Base-by-base conservation (phyloP, 2,113 vertebrate species). In the Rhineura floridana region DNA sequence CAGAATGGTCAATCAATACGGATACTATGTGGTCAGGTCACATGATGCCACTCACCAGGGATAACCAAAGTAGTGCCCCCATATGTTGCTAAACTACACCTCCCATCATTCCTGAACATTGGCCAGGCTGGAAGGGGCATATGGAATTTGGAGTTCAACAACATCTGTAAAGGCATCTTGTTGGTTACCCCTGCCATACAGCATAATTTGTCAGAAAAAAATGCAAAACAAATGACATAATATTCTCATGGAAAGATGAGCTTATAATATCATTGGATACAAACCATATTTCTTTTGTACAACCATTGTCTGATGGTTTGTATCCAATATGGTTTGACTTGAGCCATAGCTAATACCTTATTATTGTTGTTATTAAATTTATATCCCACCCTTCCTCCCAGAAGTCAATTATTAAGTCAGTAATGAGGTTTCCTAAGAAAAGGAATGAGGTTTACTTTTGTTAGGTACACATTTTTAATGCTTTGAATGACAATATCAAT, bases 401-500 rank as follows among this genome's bases (percentile, higher is more conserved):
- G 36, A 17, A 42, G 70, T 7, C n/a, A n/a, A 39, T 72, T 72
- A 36, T 19, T 5, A 89, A 84, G 90, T 48, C 88, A 9, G 91
- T 67, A 90, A 76, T 90, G 46, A 92, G 4, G 69, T 50, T 89
- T 88, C 87, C 4, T 39, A 91, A 94, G 75, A 78, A 88, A 88
- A 93, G 93, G 44, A 50, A 86, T 91, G 19, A 48, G 48, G 89
- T 84, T 92, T 90, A 80, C 83, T 46, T 92, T 78, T 86, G 33
- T 86, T 90, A 87, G 70, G 89, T 73, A 33, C 19, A 50, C 87
- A 25, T 93, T 36, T 50, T 17, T 50, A 89, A 77, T 90, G 12
- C 91, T 92, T 94, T 84, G 92, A 94, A 94, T 88, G 44, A 69
- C 92, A 87, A 93, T 46, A 91, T 63, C 81, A 83, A 91, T 83